Evolutionary conservation across 2,888 invertebrate genomes (phyloP).

Genomic region (Polyommatus icarus): DNA sequence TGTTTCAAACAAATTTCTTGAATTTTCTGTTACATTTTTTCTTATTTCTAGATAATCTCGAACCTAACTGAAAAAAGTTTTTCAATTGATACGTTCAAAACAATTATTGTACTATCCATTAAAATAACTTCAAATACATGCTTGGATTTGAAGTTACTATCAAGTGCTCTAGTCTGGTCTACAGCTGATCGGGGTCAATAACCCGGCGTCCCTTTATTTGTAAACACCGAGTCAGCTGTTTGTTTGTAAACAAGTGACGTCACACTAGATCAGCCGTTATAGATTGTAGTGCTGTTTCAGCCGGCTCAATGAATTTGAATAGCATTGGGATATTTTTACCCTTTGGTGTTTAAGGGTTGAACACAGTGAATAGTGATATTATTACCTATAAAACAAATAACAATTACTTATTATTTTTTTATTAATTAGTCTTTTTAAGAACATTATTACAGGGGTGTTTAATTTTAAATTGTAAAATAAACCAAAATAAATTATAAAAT

Average conservation of each 20-base stretch:
- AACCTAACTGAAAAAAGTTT: no score
- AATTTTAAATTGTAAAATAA: no score
- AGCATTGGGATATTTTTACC: neutral
- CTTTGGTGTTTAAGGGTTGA: neutral
- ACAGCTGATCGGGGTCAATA: neutral
- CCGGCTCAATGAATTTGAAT: neutral
- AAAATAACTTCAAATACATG: neutral
- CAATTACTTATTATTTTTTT: no score
- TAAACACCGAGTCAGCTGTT: conserved; percentile 8
- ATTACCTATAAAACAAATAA: no score
- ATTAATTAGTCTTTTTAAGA: no score
- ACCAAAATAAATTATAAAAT: no score
- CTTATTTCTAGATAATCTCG: no score
- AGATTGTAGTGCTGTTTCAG: neutral
- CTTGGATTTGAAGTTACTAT: neutral
- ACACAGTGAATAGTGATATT: no score
- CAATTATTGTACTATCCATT: neutral
- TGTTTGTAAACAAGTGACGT: conserved; percentile 11
- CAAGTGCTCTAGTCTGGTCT: neutral
- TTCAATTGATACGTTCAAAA: no score
- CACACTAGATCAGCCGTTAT: neutral
- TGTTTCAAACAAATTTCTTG: no score
- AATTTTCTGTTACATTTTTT: no score
- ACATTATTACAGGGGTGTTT: no score
- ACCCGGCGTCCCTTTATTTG: conserved; percentile 1